These are phyloP conservation scores for Argyra leucocephala DNA, from an alignment of 2,888 invertebrate genomes.

Conservation along the genomic window DNA sequence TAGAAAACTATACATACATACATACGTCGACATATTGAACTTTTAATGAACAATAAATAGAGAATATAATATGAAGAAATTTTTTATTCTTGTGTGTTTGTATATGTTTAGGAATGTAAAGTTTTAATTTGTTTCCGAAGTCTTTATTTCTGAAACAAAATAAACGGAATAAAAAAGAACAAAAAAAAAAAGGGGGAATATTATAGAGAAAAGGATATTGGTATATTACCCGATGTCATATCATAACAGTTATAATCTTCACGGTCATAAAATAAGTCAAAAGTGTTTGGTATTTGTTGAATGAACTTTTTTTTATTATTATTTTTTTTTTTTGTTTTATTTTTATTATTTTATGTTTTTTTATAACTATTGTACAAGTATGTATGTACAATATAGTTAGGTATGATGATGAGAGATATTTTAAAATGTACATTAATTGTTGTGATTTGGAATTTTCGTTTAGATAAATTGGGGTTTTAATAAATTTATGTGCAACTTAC, in stretches of 20 bases:
- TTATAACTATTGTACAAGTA: no score
- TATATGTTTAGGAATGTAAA: neutral
- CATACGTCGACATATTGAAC: neutral
- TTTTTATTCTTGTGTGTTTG: neutral
- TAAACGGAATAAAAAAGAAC: neutral
- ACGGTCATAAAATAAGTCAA: slow-evolving; percentile 6
- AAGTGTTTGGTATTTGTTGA: neutral
- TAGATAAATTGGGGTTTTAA: no score
- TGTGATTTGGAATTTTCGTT: no score
- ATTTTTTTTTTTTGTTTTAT: neutral
- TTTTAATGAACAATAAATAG: neutral
- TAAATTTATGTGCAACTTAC: no score
- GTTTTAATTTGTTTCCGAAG: neutral
- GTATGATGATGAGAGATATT: no score
- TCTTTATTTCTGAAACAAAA: neutral
- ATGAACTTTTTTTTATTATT: neutral
- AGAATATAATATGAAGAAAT: no score
- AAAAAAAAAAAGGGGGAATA: no score
- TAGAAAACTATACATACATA: neutral
- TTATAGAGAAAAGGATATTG: no score
- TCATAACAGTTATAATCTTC: neutral
- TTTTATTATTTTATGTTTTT: no score
- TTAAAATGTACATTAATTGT: no score
- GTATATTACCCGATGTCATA: no score
- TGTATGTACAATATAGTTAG: no score